phyloP scores from a whole-genome alignment of 2,797 vertebrate genomes.

The Phalloptychus januarius region DNA sequence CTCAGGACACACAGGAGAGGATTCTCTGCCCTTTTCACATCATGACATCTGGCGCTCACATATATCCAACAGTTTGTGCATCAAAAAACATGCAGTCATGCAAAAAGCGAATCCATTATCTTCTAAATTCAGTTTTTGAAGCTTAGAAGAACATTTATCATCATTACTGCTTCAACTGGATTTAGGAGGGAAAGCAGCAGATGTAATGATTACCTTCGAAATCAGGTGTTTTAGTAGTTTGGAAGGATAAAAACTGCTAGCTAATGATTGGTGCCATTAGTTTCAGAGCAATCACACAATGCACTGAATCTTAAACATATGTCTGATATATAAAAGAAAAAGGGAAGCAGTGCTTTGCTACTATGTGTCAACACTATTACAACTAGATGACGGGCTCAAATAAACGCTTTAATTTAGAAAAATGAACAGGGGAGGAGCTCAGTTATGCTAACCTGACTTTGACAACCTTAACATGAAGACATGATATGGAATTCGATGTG shows the following conservation, averaged over 20 bases:
- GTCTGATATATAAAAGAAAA: too few species aligned
- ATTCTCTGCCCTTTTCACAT: constrained; percentile 15
- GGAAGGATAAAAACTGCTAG: neutral
- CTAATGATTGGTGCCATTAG: too few species aligned
- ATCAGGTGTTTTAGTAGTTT: neutral
- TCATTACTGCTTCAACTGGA: neutral
- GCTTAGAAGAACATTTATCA: neutral
- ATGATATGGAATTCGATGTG: too few species aligned
- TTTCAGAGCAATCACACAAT: too few species aligned
- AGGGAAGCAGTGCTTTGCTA: too few species aligned
- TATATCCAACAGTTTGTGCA: constrained; percentile 25
- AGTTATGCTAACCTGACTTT: too few species aligned
- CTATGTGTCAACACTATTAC: too few species aligned
- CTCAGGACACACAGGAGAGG: constrained; percentile 22
- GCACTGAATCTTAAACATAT: too few species aligned
- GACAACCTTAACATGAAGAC: too few species aligned
- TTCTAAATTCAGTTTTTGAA: neutral
- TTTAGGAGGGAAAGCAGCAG: neutral
- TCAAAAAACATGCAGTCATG: constrained; percentile 28
- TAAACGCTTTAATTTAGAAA: too few species aligned
- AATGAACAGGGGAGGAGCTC: too few species aligned
- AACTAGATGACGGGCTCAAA: too few species aligned
- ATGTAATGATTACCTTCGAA: neutral
- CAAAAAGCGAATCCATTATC: neutral
- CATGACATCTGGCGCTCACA: constrained; percentile 32